phyloP scores from a whole-genome alignment of 2,888 invertebrate genomes.

The Xestia rhomboidea region DNA sequence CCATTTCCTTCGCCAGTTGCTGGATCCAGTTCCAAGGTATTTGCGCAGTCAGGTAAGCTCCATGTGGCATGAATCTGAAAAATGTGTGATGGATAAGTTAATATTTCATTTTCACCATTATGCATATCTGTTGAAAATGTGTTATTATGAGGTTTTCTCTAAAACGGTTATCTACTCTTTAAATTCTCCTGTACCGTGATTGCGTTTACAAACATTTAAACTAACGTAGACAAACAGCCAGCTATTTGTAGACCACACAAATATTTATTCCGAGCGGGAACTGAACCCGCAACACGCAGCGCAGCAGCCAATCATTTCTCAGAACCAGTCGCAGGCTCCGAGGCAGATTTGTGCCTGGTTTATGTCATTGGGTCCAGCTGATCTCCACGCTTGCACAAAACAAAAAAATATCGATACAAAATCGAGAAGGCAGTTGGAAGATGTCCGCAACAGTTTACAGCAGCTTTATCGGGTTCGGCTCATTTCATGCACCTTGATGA shows the following conservation, averaged over 20 bases:
- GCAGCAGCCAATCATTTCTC: too few species aligned
- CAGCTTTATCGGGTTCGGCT: too few species aligned
- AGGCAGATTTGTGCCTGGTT: too few species aligned
- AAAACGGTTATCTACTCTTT: not conserved
- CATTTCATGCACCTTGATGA: too few species aligned
- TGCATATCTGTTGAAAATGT: not conserved
- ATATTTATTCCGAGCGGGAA: not conserved
- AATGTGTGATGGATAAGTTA: not conserved
- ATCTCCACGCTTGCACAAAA: too few species aligned
- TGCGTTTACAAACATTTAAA: not conserved
- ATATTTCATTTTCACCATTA: not conserved
- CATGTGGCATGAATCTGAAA: slow-evolving; percentile 71
- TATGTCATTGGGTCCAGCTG: too few species aligned
- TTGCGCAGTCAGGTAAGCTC: slow-evolving; percentile 63
- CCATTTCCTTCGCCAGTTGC: slow-evolving; percentile 66
- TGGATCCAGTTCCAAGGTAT: slow-evolving; percentile 7
- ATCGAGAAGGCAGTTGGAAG: too few species aligned
- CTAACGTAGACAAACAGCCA: not conserved
- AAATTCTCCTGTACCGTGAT: not conserved
- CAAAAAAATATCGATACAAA: too few species aligned
- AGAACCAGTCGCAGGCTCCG: too few species aligned
- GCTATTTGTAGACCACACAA: not conserved
- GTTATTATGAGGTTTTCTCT: not conserved
- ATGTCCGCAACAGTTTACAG: too few species aligned
- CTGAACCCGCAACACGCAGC: not conserved